A percentile compares a stretch with the other conserved stretches of the same genome.
Evolutionary conservation across 2,113 vertebrate species (phyloP).

Genomic region (Hippocampus zosterae): DNA sequence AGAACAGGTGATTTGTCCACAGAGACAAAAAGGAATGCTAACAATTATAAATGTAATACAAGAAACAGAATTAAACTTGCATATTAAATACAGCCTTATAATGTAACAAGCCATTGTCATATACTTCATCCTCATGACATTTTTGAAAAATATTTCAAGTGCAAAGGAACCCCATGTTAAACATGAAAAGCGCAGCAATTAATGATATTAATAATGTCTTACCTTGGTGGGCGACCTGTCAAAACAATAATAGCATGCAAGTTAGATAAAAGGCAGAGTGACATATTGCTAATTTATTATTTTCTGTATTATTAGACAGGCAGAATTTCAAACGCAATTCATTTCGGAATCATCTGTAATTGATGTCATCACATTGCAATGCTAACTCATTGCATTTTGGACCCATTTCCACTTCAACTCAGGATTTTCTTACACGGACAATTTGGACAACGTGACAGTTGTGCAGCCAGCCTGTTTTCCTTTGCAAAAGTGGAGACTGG

Average conservation of each 20-base stretch:
- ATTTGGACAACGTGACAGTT: conserved; percentile 4
- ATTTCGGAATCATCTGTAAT: conserved; percentile 30
- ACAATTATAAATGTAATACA: background rate
- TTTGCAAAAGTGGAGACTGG: conserved; percentile 16
- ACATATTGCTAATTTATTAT: conserved; percentile 6
- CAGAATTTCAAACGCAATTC: conserved; percentile 27
- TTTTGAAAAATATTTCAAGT: no score
- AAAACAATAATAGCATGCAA: conserved; percentile 36
- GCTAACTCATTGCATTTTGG: conserved; percentile 20
- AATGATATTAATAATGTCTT: conserved; percentile 35
- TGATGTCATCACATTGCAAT: conserved; percentile 15
- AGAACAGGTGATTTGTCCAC: background rate
- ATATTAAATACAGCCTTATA: no score
- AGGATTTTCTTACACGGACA: conserved; percentile 17
- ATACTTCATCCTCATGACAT: no score
- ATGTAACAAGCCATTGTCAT: no score
- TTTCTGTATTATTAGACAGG: conserved; percentile 15
- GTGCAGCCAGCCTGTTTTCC: conserved; percentile 10
- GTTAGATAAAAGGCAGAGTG: conserved; percentile 14
- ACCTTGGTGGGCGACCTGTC: conserved; percentile 76
- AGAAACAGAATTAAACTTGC: background rate
- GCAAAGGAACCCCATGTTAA: no score
- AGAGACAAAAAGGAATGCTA: background rate
- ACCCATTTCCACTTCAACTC: conserved; percentile 17
- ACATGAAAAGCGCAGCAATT: background rate